These are phyloP conservation scores for Anastrepha ludens DNA, from an alignment of 1,140 invertebrate species.

Conservation along the genomic window DNA sequence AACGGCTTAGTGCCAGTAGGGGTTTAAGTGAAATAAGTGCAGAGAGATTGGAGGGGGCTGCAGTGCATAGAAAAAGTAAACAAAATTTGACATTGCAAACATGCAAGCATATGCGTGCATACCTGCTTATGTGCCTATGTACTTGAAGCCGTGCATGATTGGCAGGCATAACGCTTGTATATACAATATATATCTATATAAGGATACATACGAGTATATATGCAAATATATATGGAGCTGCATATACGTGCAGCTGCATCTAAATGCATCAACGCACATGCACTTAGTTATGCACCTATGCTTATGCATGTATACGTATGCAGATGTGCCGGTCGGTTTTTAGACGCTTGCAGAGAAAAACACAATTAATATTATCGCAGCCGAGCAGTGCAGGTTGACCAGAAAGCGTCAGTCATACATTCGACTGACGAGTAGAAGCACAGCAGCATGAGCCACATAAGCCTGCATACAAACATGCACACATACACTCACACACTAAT, in stretches of 20 bases:
- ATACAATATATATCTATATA: too few species aligned
- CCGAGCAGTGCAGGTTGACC: not conserved
- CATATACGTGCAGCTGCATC: not conserved
- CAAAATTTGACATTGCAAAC: too few species aligned
- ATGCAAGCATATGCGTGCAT: too few species aligned
- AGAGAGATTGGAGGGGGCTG: not conserved
- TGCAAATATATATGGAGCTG: too few species aligned
- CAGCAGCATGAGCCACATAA: not conserved
- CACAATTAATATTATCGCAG: slow-evolving; percentile 38
- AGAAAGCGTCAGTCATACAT: not conserved
- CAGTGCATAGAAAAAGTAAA: not conserved
- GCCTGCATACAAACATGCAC: not conserved
- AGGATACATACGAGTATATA: too few species aligned
- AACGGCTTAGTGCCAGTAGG: not conserved
- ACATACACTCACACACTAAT: too few species aligned
- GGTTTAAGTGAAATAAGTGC: not conserved
- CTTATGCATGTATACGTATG: not conserved
- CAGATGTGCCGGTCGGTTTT: not conserved
- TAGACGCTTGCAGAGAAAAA: slow-evolving; percentile 10
- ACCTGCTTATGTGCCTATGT: not conserved
- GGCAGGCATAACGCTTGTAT: not conserved
- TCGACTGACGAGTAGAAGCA: not conserved
- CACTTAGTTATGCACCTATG: not conserved
- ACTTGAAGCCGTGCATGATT: not conserved
- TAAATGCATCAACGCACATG: too few species aligned